Conservation (phyloP, 2,113 vertebrate species). For the Urocitellus parryii region DNA sequence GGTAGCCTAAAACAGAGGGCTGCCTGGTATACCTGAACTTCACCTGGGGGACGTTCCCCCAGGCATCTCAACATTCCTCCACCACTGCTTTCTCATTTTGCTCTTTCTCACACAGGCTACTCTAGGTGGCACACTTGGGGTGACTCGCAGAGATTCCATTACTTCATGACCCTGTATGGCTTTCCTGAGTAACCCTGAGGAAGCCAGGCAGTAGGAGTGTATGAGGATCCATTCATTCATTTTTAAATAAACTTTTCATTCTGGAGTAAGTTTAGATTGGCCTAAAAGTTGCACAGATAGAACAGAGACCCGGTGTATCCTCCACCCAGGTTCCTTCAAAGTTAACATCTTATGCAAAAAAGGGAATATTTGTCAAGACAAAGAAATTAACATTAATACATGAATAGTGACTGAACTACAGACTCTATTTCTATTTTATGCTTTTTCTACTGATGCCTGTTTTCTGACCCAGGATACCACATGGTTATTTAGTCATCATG, state of each 20-base stretch:
- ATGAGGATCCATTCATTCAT: background rate
- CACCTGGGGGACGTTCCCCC: background rate
- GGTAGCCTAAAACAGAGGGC: background rate
- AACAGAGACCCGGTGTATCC: background rate
- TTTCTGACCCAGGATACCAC: background rate
- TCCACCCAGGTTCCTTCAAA: background rate
- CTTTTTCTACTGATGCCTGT: background rate
- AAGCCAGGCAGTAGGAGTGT: background rate
- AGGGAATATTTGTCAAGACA: background rate
- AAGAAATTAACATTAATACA: background rate
- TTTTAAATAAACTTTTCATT: constrained; percentile 7
- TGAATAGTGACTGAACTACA: background rate
- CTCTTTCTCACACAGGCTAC: background rate
- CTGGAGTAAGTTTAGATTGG: constrained; percentile 26
- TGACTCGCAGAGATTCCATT: background rate
- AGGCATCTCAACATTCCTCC: background rate
- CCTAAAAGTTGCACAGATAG: background rate
- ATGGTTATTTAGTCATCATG: background rate
- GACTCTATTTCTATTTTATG: background rate
- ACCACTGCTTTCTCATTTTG: background rate
- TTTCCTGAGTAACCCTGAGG: background rate
- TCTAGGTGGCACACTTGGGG: background rate
- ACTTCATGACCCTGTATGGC: background rate
- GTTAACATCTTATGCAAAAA: background rate
- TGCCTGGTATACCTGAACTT: background rate